Percentiles rank a stretch among this genome's conserved stretches.
These are phyloP conservation scores for Mesocentrotus franciscanus DNA, from an alignment of 53 echinoderm and acorn worm species.

Conservation along the genomic window DNA sequence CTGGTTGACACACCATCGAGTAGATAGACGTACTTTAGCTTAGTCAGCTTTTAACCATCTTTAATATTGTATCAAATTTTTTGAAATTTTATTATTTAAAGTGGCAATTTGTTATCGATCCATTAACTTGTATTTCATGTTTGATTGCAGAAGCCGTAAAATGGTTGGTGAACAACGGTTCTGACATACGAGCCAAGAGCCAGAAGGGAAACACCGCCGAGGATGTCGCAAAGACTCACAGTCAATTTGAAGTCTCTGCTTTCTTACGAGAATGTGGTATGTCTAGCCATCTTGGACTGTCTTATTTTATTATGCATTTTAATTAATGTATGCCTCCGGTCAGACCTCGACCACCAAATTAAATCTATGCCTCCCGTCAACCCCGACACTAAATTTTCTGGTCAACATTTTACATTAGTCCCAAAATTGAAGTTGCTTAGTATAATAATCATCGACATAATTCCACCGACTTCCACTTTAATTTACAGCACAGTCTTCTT, in stretches of 20 bases:
- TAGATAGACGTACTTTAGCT: too few relatives aligned
- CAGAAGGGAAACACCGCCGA: constrained; percentile 88
- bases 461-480: too few relatives aligned
- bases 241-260: constrained; percentile 81
- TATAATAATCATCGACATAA: too few relatives aligned
- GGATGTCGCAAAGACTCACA: constrained; percentile 81
- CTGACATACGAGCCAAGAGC: constrained; percentile 77
- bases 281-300: background rate
- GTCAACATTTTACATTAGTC: too few relatives aligned
- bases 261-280: constrained; percentile 93
- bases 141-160: constrained; percentile 80
- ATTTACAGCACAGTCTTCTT: too few relatives aligned
- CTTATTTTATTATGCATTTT: background rate
- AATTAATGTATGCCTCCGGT: background rate
- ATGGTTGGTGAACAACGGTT: constrained; percentile 89
- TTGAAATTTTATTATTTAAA: too few relatives aligned
- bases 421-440: background rate
- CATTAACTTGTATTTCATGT: background rate
- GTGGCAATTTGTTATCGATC: background rate
- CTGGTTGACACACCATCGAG: too few relatives aligned
- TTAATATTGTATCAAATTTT: too few relatives aligned
- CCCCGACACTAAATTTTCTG: too few relatives aligned
- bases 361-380: too few relatives aligned
- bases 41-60: too few relatives aligned
- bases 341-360: too few relatives aligned